Evolutionary conservation across 2,888 invertebrate genomes (phyloP).

Genomic region (Aethes cnicana): DNA sequence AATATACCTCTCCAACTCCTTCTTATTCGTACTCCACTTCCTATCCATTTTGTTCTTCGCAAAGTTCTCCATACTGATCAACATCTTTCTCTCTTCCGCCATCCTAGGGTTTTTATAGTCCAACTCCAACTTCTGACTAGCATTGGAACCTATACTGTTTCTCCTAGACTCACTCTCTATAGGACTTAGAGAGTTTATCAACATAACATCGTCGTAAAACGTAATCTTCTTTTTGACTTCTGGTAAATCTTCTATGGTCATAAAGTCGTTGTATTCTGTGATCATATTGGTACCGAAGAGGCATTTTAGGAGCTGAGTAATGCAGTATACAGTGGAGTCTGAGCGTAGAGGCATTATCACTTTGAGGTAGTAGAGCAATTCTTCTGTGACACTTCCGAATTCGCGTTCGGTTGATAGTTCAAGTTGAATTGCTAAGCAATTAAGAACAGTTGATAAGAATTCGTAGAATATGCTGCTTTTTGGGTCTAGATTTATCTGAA

Average conservation of each 20-base stretch:
- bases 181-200: constrained; percentile 48
- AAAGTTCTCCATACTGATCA: constrained; percentile 73
- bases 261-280: constrained; percentile 67
- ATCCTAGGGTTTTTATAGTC: constrained; percentile 63
- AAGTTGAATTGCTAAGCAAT: constrained; percentile 86
- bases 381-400: constrained; percentile 89
- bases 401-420: constrained; percentile 87
- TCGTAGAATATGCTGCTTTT: constrained; percentile 88
- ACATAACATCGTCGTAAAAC: constrained; percentile 63
- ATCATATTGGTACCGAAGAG: constrained; percentile 89
- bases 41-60: constrained; percentile 70
- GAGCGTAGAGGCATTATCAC: constrained; percentile 87
- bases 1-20: constrained; percentile 88
- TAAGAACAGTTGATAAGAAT: constrained; percentile 84
- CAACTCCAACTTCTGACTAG: constrained; percentile 61
- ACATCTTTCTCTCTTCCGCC: constrained; percentile 59
- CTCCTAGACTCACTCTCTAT: constrained; percentile 51
- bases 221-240: constrained; percentile 35
- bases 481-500: constrained; percentile 89
- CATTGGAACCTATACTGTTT: constrained; percentile 57
- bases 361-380: constrained; percentile 88
- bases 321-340: constrained; percentile 86
- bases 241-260: constrained; percentile 55
- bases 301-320: constrained; percentile 89
- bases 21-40: constrained; percentile 77